Evolutionary conservation across 2,888 invertebrate genomes (phyloP).

Genomic region (Brachypalpus laphriformis): DNA sequence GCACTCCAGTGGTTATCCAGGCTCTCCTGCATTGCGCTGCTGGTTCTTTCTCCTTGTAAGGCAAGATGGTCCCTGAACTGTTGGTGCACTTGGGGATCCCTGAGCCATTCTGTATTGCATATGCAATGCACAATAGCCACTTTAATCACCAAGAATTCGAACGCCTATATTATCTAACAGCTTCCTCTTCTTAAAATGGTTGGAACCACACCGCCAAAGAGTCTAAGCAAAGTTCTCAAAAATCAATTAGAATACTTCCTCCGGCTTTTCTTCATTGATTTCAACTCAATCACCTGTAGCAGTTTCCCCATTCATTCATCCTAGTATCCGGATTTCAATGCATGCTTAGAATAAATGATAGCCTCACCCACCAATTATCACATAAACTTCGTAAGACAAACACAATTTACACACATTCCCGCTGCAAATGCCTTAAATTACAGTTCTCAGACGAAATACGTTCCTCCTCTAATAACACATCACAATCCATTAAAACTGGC

Average conservation of each 20-base stretch:
- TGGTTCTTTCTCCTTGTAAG: no score
- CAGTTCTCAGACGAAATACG: neutral
- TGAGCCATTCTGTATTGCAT: no score
- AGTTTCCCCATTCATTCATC: neutral
- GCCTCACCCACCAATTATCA: neutral
- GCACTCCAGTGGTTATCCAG: no score
- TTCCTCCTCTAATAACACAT: conserved; percentile 40
- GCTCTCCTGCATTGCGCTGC: no score
- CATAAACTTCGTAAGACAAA: conserved; percentile 19
- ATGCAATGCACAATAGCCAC: no score
- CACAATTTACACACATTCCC: neutral
- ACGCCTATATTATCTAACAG: no score
- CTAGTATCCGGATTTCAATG: neutral
- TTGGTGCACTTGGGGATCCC: no score
- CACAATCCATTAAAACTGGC: conserved; percentile 18
- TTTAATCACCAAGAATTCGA: no score
- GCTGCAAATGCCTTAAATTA: neutral
- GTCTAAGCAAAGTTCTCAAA: neutral
- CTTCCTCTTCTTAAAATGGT: no score
- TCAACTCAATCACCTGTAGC: neutral
- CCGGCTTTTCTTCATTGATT: neutral
- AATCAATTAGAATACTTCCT: neutral
- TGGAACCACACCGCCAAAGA: no score
- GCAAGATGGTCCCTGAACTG: no score
- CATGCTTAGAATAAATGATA: neutral